A percentile compares a stretch with the other conserved stretches of the same genome.
phyloP scores from a whole-genome alignment of 2,797 vertebrate genomes.

The Tragelaphus eurycerus region DNA sequence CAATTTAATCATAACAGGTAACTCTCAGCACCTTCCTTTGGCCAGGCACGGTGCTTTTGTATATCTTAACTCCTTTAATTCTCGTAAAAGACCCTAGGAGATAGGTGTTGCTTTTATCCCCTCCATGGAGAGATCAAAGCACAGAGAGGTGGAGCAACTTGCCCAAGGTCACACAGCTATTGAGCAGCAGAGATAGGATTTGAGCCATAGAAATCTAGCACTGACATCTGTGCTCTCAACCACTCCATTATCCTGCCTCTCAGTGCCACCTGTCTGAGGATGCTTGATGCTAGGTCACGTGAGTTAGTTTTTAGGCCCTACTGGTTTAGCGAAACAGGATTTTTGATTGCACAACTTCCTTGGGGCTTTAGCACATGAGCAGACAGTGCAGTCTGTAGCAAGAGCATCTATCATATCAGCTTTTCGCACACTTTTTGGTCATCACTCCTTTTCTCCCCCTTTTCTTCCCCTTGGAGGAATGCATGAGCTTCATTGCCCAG shows the following conservation, averaged over 20 bases:
- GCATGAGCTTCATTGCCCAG: not conserved
- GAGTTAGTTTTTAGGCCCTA: not conserved
- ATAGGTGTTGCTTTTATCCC: not conserved
- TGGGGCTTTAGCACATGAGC: no score
- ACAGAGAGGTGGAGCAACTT: not conserved
- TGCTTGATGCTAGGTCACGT: not conserved
- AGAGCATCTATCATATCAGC: no score
- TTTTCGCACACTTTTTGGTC: not conserved
- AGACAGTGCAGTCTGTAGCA: not conserved
- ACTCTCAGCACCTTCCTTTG: not conserved
- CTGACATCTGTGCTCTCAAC: not conserved
- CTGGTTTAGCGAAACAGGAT: not conserved
- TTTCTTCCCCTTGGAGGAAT: not conserved
- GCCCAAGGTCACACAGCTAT: not conserved
- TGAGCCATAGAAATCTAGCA: not conserved
- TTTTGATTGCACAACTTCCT: not conserved
- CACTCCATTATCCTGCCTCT: not conserved
- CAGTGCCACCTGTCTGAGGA: not conserved
- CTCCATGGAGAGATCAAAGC: not conserved
- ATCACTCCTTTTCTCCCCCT: not conserved
- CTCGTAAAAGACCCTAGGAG: not conserved
- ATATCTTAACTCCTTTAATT: not conserved
- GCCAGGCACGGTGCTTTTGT: not conserved
- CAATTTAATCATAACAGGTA: not conserved
- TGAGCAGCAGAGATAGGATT: not conserved